Evolutionary conservation across 2,113 vertebrate species (phyloP).

Genomic region (Grammomys dolichurus): DNA sequence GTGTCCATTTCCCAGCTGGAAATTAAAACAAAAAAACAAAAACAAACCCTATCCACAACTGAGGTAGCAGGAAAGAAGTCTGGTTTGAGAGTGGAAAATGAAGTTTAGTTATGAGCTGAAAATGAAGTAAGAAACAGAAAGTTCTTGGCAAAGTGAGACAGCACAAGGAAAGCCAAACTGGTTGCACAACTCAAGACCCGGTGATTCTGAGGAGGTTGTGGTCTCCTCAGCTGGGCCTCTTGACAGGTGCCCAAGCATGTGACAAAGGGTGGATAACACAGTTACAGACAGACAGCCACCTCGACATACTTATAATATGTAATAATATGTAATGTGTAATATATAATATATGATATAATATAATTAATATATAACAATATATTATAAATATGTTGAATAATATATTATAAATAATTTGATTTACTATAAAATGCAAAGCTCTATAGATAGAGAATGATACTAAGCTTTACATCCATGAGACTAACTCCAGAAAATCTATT

Average conservation of each 20-base stretch:
- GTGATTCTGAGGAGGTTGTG: constrained; percentile 21
- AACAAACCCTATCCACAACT: neutral
- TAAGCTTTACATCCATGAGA: neutral
- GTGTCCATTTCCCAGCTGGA: neutral
- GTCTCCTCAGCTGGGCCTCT: neutral
- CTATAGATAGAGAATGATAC: neutral
- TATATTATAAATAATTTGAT: too few species aligned
- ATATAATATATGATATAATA: too few species aligned
- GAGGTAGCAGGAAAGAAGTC: neutral
- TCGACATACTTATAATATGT: too few species aligned
- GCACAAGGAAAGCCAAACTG: constrained; percentile 59
- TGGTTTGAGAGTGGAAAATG: constrained; percentile 42
- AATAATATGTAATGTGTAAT: too few species aligned
- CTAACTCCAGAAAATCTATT: neutral
- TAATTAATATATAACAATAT: too few species aligned
- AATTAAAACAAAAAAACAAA: neutral
- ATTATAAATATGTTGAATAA: too few species aligned
- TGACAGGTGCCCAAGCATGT: neutral
- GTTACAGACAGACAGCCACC: neutral
- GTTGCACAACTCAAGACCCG: constrained; percentile 62
- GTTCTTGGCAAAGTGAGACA: constrained; percentile 65
- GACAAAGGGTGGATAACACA: neutral
- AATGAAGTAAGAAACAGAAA: constrained; percentile 64
- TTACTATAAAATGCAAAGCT: neutral
- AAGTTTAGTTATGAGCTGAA: constrained; percentile 50